These are phyloP conservation scores for Epinotia demarniana DNA, from an alignment of 2,888 invertebrate species.

Conservation along the genomic window DNA sequence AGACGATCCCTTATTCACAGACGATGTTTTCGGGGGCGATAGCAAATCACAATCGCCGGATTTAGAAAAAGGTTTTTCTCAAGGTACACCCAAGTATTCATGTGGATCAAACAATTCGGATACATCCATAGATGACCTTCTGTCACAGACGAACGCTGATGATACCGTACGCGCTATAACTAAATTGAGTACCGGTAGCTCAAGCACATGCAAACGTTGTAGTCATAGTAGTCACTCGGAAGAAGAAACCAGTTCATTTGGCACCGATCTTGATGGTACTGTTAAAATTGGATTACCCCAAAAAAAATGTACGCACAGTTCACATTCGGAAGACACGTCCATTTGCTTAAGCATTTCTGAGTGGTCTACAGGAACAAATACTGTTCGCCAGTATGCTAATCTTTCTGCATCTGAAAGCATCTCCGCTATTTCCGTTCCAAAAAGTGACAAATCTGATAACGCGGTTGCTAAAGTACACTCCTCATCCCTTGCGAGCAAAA, in stretches of 20 bases:
- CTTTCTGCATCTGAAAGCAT: constrained; percentile 88
- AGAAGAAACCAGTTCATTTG: constrained; percentile 90
- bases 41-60: constrained; percentile 86
- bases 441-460: constrained; percentile 86
- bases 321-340: constrained; percentile 94
- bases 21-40: constrained; percentile 86
- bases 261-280: constrained; percentile 92
- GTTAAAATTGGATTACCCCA: constrained; percentile 91
- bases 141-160: constrained; percentile 85
- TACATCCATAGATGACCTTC: constrained; percentile 86
- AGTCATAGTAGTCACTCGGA: constrained; percentile 90
- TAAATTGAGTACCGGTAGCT: constrained; percentile 77
- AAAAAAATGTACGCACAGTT: constrained; percentile 92
- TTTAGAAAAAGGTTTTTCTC: constrained; percentile 78
- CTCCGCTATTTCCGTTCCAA: constrained; percentile 85
- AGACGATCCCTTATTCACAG: constrained; percentile 84
- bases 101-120: constrained; percentile 87
- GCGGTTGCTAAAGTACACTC: constrained; percentile 84
- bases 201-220: constrained; percentile 85
- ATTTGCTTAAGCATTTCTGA: constrained; percentile 94
- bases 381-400: constrained; percentile 92
- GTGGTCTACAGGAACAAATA: constrained; percentile 95
- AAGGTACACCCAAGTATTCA: constrained; percentile 77
- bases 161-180: constrained; percentile 83
- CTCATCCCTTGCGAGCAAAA: constrained; percentile 81